Conservation (phyloP, 2,797 vertebrate genomes). For the Lutra lutra region DNA sequence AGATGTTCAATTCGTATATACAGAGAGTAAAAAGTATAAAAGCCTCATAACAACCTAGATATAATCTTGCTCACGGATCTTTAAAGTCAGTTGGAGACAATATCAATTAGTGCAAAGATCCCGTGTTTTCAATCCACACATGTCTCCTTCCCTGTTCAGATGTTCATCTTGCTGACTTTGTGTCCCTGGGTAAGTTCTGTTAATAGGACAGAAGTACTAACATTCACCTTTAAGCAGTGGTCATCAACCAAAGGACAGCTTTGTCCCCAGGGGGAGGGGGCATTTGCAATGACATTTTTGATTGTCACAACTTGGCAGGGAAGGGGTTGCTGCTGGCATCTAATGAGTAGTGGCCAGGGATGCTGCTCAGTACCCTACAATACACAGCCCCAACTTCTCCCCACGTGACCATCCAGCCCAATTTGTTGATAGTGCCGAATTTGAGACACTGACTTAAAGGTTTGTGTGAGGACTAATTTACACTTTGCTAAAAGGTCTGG, state of each 20-base stretch:
- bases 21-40: background rate
- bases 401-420: background rate
- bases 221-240: background rate
- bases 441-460: background rate
- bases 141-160: background rate
- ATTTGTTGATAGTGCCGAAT: background rate
- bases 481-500: background rate
- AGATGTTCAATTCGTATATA: background rate
- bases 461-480: background rate
- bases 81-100: background rate
- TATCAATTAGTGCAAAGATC: background rate
- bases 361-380: background rate
- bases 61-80: background rate
- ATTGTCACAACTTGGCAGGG: background rate
- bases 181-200: background rate
- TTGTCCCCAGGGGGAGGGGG: background rate
- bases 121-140: background rate
- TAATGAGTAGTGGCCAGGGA: background rate
- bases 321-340: background rate
- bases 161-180: background rate
- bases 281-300: background rate
- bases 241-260: background rate
- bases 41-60: background rate
- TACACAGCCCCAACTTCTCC: background rate
- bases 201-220: background rate